Conservation (phyloP, 2,888 invertebrate genomes). For the Synergus japonicus region DNA sequence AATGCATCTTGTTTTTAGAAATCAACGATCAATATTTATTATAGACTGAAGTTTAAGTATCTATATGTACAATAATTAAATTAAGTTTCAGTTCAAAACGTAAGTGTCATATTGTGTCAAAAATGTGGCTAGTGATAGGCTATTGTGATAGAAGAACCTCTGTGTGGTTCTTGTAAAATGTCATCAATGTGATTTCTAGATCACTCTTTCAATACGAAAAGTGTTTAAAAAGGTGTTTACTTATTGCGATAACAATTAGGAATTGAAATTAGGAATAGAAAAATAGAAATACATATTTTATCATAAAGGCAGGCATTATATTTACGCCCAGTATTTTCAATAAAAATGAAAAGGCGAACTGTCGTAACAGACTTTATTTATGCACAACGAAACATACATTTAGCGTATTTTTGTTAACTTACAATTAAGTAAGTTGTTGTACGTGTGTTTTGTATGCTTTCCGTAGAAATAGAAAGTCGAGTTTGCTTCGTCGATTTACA, state of each 20-base stretch:
- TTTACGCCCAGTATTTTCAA: slow-evolving; percentile 6
- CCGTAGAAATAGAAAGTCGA: slow-evolving; percentile 63
- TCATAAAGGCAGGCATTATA: neutral
- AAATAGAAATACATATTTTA: slow-evolving; percentile 1
- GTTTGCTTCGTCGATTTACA: slow-evolving; percentile 58
- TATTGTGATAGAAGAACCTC: slow-evolving; percentile 15
- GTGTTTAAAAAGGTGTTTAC: neutral
- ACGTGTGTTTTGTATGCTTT: slow-evolving; percentile 59
- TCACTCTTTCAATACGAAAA: neutral
- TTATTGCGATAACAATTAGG: neutral
- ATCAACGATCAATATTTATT: neutral
- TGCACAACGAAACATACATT: slow-evolving; percentile 65
- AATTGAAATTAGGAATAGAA: neutral
- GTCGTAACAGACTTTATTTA: slow-evolving; percentile 63
- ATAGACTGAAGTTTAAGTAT: neutral
- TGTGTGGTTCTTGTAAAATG: neutral
- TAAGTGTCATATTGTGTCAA: neutral
- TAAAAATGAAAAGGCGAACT: slow-evolving; percentile 44
- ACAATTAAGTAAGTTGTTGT: slow-evolving; percentile 55
- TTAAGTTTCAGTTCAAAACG: neutral
- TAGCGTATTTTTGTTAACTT: slow-evolving; percentile 62
- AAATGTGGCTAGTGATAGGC: slow-evolving; percentile 28
- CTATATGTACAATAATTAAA: neutral
- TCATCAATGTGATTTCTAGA: neutral
- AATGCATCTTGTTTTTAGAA: neutral